Base-by-base conservation (phyloP, 2,797 vertebrate genomes). In the Darevskia nairensis region DNA sequence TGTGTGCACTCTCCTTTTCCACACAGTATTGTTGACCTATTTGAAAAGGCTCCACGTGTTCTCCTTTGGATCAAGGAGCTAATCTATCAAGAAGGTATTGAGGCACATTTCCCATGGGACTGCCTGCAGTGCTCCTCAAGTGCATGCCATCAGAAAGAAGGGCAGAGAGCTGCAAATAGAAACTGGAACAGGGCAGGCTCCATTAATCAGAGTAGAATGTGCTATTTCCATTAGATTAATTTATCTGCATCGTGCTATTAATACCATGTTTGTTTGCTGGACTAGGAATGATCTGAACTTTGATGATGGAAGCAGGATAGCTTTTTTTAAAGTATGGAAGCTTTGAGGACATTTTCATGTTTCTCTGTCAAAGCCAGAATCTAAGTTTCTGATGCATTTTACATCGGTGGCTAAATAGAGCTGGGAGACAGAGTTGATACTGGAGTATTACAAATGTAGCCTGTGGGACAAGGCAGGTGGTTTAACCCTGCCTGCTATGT, bases 161-260 rank as follows among this genome's bases (percentile, higher is more conserved):
- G 50, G 27, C 76, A 88, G 39, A 64, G 35, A 72, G 23, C 66
- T 84, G 46, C 35, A 88, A 88, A 88, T 80, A 72, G 82, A 64
- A 76, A 80, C 69, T 80, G 55, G 68, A 85, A 46, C 66, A 64
- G 29, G 69, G 68, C 35, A 80, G 25, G 7, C 3, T 61, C 82
- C 66, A 84, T 79, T 88, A 84, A 88, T 77, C 82, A 61, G 55
- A n/a, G 46, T 29, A 2, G 27, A 59, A 69, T 68, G 78, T 68
- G 59, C 86, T 88, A 61, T 82, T 82, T 88, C 75, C 8, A 11
- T 66, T 46, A 64, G 35, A 64, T 35, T 87, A 55, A 35, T 75
- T 79, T 86, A 21, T 21, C 39, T 74, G 86, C 81, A 23, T 32
- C 39, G 6, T 39, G 39, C 68, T 41, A 21, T 77, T 41, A 77